Percentiles rank a stretch among this genome's conserved stretches.
These are phyloP conservation scores for Sebastes kiyomatsui DNA, from an alignment of 2,797 vertebrate genomes.

Conservation along the genomic window DNA sequence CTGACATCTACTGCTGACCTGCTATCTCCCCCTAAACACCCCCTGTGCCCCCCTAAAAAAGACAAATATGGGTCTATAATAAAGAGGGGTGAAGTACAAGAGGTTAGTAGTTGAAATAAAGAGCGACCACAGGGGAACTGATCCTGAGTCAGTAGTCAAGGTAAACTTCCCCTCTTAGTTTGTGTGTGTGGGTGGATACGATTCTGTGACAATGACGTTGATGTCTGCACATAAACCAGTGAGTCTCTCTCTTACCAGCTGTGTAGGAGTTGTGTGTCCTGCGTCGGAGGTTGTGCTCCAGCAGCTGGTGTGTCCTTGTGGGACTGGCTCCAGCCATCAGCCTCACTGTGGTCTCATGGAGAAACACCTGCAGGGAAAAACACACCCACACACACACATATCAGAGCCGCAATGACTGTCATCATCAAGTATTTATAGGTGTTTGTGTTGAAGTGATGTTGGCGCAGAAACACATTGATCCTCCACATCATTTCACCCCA, in stretches of 20 bases:
- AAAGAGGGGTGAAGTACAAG: too few species aligned
- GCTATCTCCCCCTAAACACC: too few species aligned
- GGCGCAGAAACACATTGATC: neutral
- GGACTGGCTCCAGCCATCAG: conserved; percentile 99
- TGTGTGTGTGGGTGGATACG: neutral
- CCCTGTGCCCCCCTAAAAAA: too few species aligned
- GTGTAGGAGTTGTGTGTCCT: conserved; percentile 76
- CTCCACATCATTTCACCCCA: neutral
- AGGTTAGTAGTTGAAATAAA: neutral
- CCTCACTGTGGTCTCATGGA: conserved; percentile 96
- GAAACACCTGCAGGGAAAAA: conserved; percentile 87
- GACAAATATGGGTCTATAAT: too few species aligned
- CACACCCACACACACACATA: neutral
- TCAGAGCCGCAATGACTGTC: neutral
- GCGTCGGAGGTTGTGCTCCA: conserved; percentile 94
- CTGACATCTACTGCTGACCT: too few species aligned
- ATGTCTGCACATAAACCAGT: neutral
- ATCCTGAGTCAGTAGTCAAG: conserved; percentile 7
- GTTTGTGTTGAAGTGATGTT: neutral
- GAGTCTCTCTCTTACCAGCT: conserved; percentile 53
- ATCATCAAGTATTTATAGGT: neutral
- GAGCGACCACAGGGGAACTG: neutral
- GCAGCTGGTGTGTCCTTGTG: conserved; percentile 95
- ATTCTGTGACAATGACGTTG: neutral
- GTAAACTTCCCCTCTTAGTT: neutral